Base-by-base conservation (phyloP, 2,797 vertebrate species). In the Vultur gryphus region DNA sequence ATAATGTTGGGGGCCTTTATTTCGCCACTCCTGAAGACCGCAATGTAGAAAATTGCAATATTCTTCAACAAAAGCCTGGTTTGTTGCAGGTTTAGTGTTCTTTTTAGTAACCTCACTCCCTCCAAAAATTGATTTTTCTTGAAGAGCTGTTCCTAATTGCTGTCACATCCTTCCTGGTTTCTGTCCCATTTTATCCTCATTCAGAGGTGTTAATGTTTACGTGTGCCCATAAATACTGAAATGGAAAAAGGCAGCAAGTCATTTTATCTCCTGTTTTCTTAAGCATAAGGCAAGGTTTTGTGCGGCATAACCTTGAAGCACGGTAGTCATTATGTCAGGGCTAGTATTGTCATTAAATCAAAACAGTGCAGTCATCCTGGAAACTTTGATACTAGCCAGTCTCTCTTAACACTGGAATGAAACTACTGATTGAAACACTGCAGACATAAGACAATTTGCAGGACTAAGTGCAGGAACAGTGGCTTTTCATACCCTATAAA, bases 201-300 rank as follows among this genome's bases (percentile, higher is more conserved):
- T 86, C 46, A 79, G 54, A 75, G 49, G 57, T 86, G 66, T 92
- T 79, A 81, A 67, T 44, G 21, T 82, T 88, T 78, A 69, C 1
- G 0, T 57, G 29, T 76, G 48, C 33, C 54, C 12, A 4, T 88
- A 88, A 77, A 84, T 79, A 87, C 61, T 75, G 54, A 90, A 88
- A 76, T 65, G 77, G 66, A 81, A 93, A 83, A 78, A 81, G 69
- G 13, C 33, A 84, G 58, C 64, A 37, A 62, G 41, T 76, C 33
- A 29, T 84, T 94, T 92, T 95, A 51, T 84, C 73, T 94, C 57
- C 65, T 71, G 6, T 67, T 97, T 91, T 72, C 69, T 91, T 91
- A 86, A 90, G 62, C 83, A 78, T 46, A 75, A 65, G 77, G 37
- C 46, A 81, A 88, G 75, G 19, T 62, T 88, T 93, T 75, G 26